phyloP scores from a whole-genome alignment of 2,797 vertebrate species.

The Nyctalus aviator region DNA sequence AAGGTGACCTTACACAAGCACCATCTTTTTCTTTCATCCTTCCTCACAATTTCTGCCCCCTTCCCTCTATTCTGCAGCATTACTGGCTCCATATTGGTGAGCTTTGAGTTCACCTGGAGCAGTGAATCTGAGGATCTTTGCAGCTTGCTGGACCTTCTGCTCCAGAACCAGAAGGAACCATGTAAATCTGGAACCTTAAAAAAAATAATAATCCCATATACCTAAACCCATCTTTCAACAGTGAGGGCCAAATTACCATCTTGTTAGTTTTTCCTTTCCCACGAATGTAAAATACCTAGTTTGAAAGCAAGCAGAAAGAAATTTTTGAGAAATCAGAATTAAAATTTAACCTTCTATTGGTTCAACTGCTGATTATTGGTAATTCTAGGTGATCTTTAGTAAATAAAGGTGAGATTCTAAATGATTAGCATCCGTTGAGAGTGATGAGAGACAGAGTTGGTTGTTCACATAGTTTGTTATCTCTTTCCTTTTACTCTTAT shows the following conservation, averaged over 20 bases:
- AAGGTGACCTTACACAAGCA: background rate
- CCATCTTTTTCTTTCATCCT: background rate
- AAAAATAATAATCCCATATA: background rate
- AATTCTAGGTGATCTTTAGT: background rate
- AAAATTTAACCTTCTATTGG: background rate
- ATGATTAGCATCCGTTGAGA: background rate
- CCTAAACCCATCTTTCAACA: background rate
- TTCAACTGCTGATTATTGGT: background rate
- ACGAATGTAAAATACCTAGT: background rate
- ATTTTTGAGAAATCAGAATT: background rate
- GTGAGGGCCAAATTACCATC: background rate
- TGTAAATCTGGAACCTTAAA: background rate
- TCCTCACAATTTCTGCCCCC: background rate
- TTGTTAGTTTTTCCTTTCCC: background rate
- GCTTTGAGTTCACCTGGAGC: background rate
- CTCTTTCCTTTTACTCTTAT: background rate
- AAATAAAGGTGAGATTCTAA: background rate
- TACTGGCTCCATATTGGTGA: background rate
- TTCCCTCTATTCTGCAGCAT: background rate
- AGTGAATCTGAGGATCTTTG: background rate
- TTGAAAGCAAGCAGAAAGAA: constrained; percentile 29
- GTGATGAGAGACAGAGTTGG: background rate
- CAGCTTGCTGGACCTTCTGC: background rate
- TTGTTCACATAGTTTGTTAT: background rate
- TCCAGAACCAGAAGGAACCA: background rate